Conservation (phyloP, 2,797 vertebrate species). For the Brachyalestes nurse region DNA sequence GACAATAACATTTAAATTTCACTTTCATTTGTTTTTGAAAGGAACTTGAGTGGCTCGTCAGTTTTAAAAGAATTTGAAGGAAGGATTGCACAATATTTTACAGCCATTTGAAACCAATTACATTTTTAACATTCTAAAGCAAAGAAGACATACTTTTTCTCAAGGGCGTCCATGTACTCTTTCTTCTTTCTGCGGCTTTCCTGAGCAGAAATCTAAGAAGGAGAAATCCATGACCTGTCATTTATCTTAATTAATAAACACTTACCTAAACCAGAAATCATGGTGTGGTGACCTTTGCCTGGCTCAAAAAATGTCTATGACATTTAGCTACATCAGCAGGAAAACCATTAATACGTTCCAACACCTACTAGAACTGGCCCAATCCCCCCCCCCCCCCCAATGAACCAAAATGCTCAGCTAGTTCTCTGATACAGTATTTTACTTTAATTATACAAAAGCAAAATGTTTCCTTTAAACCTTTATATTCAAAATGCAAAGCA, state of each 20-base stretch:
- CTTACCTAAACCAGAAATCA: too few species aligned
- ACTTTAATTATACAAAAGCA: too few species aligned
- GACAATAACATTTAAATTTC: background rate
- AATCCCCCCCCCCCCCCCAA: too few species aligned
- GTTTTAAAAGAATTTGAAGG: background rate
- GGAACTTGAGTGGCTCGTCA: background rate
- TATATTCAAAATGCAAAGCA: too few species aligned
- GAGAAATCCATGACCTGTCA: slow-evolving; percentile 13
- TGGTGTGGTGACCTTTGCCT: too few species aligned
- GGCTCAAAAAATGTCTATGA: too few species aligned
- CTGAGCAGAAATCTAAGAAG: slow-evolving; percentile 93
- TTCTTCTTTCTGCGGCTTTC: slow-evolving; percentile 99
- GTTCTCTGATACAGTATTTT: too few species aligned
- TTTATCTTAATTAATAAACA: background rate
- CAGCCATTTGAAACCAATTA: background rate
- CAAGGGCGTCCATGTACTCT: slow-evolving; percentile 97
- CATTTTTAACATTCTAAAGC: background rate
- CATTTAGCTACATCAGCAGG: too few species aligned
- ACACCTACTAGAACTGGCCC: too few species aligned
- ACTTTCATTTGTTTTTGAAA: background rate
- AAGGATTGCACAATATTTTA: background rate
- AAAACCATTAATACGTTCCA: too few species aligned
- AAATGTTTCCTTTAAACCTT: too few species aligned
- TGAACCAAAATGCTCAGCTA: too few species aligned
- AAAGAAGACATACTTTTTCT: slow-evolving; percentile 87